Base-by-base conservation (phyloP, 2,888 invertebrate genomes). In the Catocala fraxini region DNA sequence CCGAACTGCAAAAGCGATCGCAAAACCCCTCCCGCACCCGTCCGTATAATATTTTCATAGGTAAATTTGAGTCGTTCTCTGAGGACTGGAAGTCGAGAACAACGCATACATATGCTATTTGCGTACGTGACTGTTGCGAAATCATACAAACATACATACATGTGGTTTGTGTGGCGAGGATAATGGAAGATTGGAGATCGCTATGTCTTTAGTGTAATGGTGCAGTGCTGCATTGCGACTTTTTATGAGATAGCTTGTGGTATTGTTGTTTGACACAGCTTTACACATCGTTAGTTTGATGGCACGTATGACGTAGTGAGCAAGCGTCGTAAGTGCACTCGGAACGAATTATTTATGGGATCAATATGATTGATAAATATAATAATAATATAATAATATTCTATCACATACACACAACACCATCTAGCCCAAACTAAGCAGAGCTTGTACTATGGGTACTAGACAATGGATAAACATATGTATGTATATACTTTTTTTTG, bases 11-110 rank as follows among this genome's bases (percentile, higher is more conserved):
- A n/a, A 49, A 54, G 42, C 53, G 53, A 57, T 58, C 63, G 41
- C 60, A 65, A 61, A 68, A 56, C 56, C 48, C 59, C 63, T 65
- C 59, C 55, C 54, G 34, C 39, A 42, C 42, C 51, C 13, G 48
- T 41, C 48, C 33, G 65, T 71, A 83, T 83, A 82, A 86, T 84
- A 85, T 85, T 87, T 88, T 86, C 83, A 83, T 84, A 88, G 82
- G 85, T 79, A 87, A 86, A 87, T 88, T 86, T 79, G 76, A 79
- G 77, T 78, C 71, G 68, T 76, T 85, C 89, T 85, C 88, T 61
- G 68, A 83, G 87, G 79, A 87, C 85, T 75, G 80, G 75, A 4
- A 25, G 72, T 80, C 73, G 75, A 70, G 70, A 73, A 71, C 71
- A 71, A 73, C 67, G 67, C 73, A 75, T 82, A 82, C 82, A 83